Base-by-base conservation (phyloP, 2,888 invertebrate genomes). In the Drosophila tripunctata region DNA sequence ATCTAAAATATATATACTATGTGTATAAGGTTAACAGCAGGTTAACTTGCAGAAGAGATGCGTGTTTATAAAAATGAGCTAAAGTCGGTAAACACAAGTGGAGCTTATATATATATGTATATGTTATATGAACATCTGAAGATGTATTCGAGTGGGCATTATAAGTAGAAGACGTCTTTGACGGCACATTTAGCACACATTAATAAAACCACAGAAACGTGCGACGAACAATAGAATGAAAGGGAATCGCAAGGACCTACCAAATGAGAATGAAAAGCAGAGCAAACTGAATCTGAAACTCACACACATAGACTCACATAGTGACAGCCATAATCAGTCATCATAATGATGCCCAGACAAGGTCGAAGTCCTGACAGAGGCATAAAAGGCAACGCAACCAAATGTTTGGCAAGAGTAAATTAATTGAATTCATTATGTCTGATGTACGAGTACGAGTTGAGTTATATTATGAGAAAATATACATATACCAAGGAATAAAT, bases 361-460 rank as follows among this genome's bases (percentile, higher is more conserved):
- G 62, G 60, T 76, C 61, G 51, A 60, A 60, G 47, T 51, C 24
- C 40, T 45, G 21, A 38, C 12, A 57, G 31, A 30, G 35, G 45
- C 38, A 52, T 33, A 41, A 66, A 63, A 70, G 57, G 44, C 51
- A 54, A 50, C 56, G 41, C 60, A 40, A 7, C 12, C 12, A 40
- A 17, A 50, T 58, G 61, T 79, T 78, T 70, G 78, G 71, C 62
- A 71, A 50, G 61, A 83, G 80, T 75, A 82, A 83, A 83, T 83
- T 83, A 83, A 83, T 83, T 82, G 85, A 84, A 80, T 83, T 84
- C 82, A 83, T 83, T 83, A 82, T 76, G 75, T 17, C 65, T 80
- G 75, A 80, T 69, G 74, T 75, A 75, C 67, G 63, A 56, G 47
- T 15, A 8, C 7, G 48, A 48, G 48, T 36, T 35, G 48, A 36